Evolutionary conservation across 1,140 invertebrate species (phyloP), one percentile per base, ranked within the genome.

Genomic region (Anagrus nilaparvatae): DNA sequence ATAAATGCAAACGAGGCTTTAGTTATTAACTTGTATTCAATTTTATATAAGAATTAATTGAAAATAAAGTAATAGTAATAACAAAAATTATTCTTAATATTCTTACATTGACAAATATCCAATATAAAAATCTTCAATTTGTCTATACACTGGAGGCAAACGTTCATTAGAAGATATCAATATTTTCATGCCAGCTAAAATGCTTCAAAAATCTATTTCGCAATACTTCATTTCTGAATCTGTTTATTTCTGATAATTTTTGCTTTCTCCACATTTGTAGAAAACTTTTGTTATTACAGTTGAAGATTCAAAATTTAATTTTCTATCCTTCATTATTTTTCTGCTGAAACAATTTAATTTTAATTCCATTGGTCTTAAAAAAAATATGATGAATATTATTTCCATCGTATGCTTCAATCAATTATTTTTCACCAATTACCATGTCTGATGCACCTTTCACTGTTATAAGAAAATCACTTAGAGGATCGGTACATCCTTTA

Each of bases 401-500:
- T 9, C 43, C 43, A 13, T 61, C 43, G 20, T 35, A 53, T 12
- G 54, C 52, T 45, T 63, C 51, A 16, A 67, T 35, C 14, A 64
- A 41, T 41, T 67, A 51, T 37, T 56, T 51, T 35, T 60, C 58
- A 16, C 58, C 58, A 9, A 53, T 34, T 6, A 52, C 44, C 25
- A 51, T 46, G 14, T 51, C 47, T 40, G 53, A 44, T 7, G 44
- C 52, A 23, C 51, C 46, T 46, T 50, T 59, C 19, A 67, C 37
- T n/a, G 58, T 51, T 20, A 51, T 33, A 27, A 62, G 42, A 55
- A 69, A 69, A 40, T 69, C 64, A 35, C 48, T 35, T 16, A 67
- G 45, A 0, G 61, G 52, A 34, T 52, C 31, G 9, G 37, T 51
- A 48, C 30, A 40, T 44, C 37, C 44, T 10, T 49, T 27, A 12